A percentile compares a stretch with the other conserved stretches of the same genome.
Evolutionary conservation across 2,113 vertebrate species (phyloP).

Genomic region (Lampris megalopsis): DNA sequence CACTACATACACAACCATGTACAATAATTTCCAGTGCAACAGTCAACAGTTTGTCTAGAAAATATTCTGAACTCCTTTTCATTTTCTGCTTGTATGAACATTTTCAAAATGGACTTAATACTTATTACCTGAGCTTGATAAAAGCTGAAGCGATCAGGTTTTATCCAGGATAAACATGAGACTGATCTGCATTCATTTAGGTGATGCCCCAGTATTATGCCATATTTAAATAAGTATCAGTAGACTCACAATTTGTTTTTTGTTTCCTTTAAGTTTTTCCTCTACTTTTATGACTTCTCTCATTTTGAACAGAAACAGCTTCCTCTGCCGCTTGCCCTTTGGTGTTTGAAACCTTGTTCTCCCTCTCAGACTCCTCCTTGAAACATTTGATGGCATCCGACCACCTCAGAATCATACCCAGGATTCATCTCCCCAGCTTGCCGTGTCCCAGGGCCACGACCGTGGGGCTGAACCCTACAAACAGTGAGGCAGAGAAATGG

Average conservation of each 20-base stretch:
- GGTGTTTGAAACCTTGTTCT: conserved; percentile 4
- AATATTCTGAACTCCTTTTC: no score
- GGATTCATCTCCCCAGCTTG: conserved; percentile 78
- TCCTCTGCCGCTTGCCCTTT: conserved; percentile 27
- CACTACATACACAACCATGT: no score
- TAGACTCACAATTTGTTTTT: conserved; percentile 13
- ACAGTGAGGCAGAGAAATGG: conserved; percentile 82
- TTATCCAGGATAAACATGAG: background rate
- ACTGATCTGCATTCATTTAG: background rate
- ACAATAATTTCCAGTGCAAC: no score
- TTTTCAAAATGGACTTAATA: background rate
- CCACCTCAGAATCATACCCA: conserved; percentile 56
- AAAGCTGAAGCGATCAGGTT: background rate
- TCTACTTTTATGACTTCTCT: conserved; percentile 28
- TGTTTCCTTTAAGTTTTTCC: conserved; percentile 32
- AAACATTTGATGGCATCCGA: conserved; percentile 31
- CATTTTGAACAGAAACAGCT: conserved; percentile 46
- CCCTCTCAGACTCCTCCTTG: background rate
- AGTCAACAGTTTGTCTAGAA: no score
- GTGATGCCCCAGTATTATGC: background rate
- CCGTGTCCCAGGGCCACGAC: conserved; percentile 84
- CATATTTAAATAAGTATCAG: background rate
- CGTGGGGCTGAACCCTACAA: conserved; percentile 84
- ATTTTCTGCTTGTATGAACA: background rate
- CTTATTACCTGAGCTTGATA: background rate